These are phyloP conservation scores for Halictus rubicundus DNA, from an alignment of 1,140 invertebrate genomes.

Conservation along the genomic window DNA sequence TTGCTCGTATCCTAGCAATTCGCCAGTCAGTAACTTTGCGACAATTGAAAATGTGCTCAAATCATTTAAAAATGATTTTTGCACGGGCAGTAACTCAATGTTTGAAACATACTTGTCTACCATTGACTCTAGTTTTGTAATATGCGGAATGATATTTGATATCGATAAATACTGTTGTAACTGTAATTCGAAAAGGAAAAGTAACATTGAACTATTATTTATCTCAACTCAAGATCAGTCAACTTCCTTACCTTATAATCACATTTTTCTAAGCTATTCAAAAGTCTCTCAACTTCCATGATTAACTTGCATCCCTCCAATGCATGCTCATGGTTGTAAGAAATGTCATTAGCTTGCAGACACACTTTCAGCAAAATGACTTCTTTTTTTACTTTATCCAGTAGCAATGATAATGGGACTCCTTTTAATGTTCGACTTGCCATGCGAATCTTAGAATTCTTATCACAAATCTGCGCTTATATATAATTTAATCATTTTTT, in stretches of 20 bases:
- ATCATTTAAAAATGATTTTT: slow-evolving; percentile 29
- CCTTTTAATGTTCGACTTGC: slow-evolving; percentile 62
- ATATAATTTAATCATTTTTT: slow-evolving; percentile 1
- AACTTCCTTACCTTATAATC: slow-evolving; percentile 63
- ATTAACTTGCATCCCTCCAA: slow-evolving; percentile 56
- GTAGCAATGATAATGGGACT: slow-evolving; percentile 58
- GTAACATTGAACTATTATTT: slow-evolving; percentile 11
- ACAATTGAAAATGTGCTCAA: slow-evolving; percentile 58
- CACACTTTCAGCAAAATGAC: slow-evolving; percentile 51
- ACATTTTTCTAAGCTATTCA: slow-evolving; percentile 58
- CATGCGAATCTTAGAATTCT: slow-evolving; percentile 63
- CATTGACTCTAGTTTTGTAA: slow-evolving; percentile 57
- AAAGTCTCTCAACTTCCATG: slow-evolving; percentile 59
- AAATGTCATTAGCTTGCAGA: slow-evolving; percentile 47
- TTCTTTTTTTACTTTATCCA: slow-evolving; percentile 66
- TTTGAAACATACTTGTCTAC: slow-evolving; percentile 58
- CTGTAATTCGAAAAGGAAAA: slow-evolving; percentile 45
- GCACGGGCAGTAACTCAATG: slow-evolving; percentile 49
- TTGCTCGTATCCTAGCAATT: slow-evolving; percentile 62
- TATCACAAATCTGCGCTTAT: slow-evolving; percentile 54
- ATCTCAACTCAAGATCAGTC: slow-evolving; percentile 1
- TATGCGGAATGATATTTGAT: slow-evolving; percentile 57
- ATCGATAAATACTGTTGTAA: slow-evolving; percentile 66
- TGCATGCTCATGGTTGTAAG: slow-evolving; percentile 55
- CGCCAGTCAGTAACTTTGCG: slow-evolving; percentile 64